Conservation (phyloP, 2,888 invertebrate species). For the Julus scandinavius region DNA sequence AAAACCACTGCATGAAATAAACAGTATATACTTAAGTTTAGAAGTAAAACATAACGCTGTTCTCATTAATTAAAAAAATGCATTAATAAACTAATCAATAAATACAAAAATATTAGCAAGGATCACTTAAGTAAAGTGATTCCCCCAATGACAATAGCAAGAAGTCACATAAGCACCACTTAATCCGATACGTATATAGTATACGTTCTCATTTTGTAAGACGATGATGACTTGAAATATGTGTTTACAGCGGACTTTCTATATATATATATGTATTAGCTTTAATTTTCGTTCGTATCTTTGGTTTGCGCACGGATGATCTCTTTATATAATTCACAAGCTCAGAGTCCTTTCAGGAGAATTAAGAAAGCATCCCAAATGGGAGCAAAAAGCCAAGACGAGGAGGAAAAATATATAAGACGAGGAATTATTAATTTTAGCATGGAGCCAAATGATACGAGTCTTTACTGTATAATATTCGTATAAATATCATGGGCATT, state of each 20-base stretch:
- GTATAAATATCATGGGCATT: conserved; percentile 40
- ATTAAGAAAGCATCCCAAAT: conserved; percentile 12
- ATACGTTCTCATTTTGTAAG: neutral
- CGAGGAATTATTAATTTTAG: conserved; percentile 36
- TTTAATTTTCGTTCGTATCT: conserved; percentile 20
- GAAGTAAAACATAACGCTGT: neutral
- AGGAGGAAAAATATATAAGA: neutral
- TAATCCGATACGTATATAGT: neutral
- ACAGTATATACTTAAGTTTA: neutral
- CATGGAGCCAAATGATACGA: conserved; percentile 29
- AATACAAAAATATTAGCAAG: neutral
- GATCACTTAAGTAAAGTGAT: neutral
- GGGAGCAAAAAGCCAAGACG: conserved; percentile 36
- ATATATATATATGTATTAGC: neutral
- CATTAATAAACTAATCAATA: conserved; percentile 8
- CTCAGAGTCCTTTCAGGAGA: conserved; percentile 32
- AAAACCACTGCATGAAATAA: neutral
- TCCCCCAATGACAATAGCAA: neutral
- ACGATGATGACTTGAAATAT: neutral
- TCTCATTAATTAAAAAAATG: neutral
- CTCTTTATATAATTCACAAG: conserved; percentile 40
- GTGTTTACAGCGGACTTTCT: neutral
- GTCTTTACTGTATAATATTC: conserved; percentile 31
- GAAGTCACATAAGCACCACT: conserved; percentile 13
- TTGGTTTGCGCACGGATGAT: conserved; percentile 19